Base-by-base conservation (phyloP, 2,888 invertebrate genomes). In the Myathropa florea region DNA sequence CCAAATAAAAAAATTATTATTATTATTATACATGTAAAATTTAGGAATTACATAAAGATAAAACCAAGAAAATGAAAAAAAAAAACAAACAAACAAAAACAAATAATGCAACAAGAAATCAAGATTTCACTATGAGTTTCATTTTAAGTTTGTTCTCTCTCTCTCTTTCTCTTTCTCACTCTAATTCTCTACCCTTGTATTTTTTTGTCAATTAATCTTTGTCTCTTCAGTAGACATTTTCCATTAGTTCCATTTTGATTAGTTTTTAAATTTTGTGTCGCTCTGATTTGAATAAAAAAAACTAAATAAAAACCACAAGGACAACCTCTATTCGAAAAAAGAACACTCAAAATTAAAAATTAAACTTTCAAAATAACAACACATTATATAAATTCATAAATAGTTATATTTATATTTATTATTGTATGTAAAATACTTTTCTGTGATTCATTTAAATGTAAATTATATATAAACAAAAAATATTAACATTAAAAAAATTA, bases 371-470 rank as follows among this genome's bases (percentile, higher is more conserved):
- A 64, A 67, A 36, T 46, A 39, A 30, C 46, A 76, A 71, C 33
- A 71, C 53, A 70, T 72, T 81, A 84, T 70, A 59, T 55, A 82
- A 73, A 86, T 75, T 79, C 73, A 70, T 88, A 79, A 88, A 84
- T 84, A 84, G 53, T 86, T 88, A 80, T 86, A 83, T 79, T 85
- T 86, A 71, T 80, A 80, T 78, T 83, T 88, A 83, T 80, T 86
- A 86, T 88, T 80, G 76, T 83, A 86, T 88, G 88, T 88, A 88
- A 88, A 84, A 88, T 87, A 87, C 79, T 86, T 87, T 87, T 88
- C 88, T 88, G 88, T 86, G 88, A 89, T 89, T 88, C 84, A 88
- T 88, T 89, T 88, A 83, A 86, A 88, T 88, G 87, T 89, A 88
- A 77, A 84, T 88, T 83, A 88, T 87, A 76, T 72, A 83, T 79